These are phyloP conservation scores for Papilio polytes DNA, from an alignment of 1,140 invertebrate genomes.

Conservation along the genomic window DNA sequence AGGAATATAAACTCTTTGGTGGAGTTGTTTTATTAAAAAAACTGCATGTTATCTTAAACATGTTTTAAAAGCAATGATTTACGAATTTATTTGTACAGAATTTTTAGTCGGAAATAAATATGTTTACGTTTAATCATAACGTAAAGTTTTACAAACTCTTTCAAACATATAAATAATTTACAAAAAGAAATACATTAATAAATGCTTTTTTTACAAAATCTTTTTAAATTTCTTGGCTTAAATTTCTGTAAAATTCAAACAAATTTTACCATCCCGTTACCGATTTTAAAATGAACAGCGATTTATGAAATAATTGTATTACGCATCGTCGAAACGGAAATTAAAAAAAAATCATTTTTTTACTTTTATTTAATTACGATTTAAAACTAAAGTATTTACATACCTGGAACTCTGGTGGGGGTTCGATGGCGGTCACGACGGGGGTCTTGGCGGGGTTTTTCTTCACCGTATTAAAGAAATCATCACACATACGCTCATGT, in stretches of 20 bases:
- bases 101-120: too few relatives aligned
- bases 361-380: background rate
- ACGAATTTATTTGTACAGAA: background rate
- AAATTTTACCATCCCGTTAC: background rate
- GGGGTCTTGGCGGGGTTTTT: conserved; percentile 87
- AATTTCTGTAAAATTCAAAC: background rate
- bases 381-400: conserved; percentile 39
- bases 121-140: too few relatives aligned
- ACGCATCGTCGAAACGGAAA: background rate
- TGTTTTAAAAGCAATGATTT: background rate
- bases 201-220: background rate
- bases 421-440: conserved; percentile 87
- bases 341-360: background rate
- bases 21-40: background rate
- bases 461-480: conserved; percentile 92
- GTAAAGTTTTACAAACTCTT: background rate
- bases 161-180: background rate
- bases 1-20: too few relatives aligned
- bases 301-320: background rate
- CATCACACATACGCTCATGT: conserved; percentile 87
- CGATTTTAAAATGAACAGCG: background rate
- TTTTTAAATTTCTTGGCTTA: background rate
- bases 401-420: conserved; percentile 92
- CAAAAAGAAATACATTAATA: background rate
- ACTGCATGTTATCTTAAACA: background rate